Conservation (phyloP, 2,888 invertebrate species). For the Slavum lentiscoides region DNA sequence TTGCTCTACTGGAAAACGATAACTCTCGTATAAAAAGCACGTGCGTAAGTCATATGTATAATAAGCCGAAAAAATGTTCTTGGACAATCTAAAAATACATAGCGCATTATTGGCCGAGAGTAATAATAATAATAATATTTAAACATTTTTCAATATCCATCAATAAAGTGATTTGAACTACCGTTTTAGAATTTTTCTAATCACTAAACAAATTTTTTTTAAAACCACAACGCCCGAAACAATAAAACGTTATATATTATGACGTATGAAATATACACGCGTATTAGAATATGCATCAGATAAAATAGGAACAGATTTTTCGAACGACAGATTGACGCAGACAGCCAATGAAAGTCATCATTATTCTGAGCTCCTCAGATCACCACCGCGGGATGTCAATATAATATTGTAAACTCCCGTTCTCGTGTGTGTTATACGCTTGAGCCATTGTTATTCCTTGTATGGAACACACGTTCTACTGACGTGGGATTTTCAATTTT, state of each 20-base stretch:
- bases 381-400: constrained; percentile 19
- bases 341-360: constrained; percentile 29
- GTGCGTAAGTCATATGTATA: no score
- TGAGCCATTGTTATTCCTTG: not conserved
- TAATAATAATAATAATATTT: no score
- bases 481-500: not conserved
- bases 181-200: no score
- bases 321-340: constrained; percentile 9
- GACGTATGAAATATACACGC: not conserved
- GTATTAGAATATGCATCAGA: constrained; percentile 8
- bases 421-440: not conserved
- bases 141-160: no score
- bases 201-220: no score
- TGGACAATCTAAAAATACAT: no score
- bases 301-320: constrained; percentile 21
- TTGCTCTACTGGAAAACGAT: no score
- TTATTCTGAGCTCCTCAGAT: constrained; percentile 21
- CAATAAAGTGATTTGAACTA: no score
- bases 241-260: not conserved
- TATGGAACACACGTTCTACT: not conserved
- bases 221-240: not conserved
- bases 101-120: no score
- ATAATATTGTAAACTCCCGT: constrained; percentile 3
- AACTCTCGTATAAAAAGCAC: no score
- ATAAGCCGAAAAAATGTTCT: no score